phyloP scores from a whole-genome alignment of 2,113 vertebrate genomes.

The Epinephelus moara region DNA sequence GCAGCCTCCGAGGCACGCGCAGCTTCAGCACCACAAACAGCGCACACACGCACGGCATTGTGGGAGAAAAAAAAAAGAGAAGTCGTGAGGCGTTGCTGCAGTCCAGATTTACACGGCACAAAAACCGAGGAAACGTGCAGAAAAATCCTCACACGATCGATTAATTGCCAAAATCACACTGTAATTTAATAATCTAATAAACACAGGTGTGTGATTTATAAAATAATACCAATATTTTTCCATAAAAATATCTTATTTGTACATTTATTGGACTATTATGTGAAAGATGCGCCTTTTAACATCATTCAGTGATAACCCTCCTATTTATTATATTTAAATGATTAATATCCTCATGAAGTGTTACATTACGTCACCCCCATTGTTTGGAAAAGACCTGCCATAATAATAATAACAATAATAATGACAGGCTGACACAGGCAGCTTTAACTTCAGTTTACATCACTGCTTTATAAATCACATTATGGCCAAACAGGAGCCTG shows the following conservation, averaged over 20 bases:
- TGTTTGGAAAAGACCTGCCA: not conserved
- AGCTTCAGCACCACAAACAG: constrained; percentile 92
- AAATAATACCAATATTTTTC: too few species aligned
- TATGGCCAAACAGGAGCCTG: constrained; percentile 3
- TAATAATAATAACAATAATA: not conserved
- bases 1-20: constrained; percentile 78
- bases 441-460: constrained; percentile 2
- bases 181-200: not conserved
- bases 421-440: not conserved
- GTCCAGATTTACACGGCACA: constrained; percentile 43
- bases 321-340: not conserved
- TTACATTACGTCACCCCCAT: constrained; percentile 42
- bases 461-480: not conserved
- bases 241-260: not conserved
- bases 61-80: constrained; percentile 80
- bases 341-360: not conserved
- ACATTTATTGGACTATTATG: not conserved
- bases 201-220: not conserved
- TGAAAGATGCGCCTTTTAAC: not conserved
- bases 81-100: constrained; percentile 80
- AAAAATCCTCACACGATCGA: not conserved
- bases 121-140: not conserved
- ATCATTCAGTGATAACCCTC: not conserved
- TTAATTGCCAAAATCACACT: not conserved
- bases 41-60: constrained; percentile 86